A percentile compares a stretch with the other conserved stretches of the same genome.
Conservation (phyloP, 1,140 invertebrate species). For the Pseudachorutes palmiensis region DNA sequence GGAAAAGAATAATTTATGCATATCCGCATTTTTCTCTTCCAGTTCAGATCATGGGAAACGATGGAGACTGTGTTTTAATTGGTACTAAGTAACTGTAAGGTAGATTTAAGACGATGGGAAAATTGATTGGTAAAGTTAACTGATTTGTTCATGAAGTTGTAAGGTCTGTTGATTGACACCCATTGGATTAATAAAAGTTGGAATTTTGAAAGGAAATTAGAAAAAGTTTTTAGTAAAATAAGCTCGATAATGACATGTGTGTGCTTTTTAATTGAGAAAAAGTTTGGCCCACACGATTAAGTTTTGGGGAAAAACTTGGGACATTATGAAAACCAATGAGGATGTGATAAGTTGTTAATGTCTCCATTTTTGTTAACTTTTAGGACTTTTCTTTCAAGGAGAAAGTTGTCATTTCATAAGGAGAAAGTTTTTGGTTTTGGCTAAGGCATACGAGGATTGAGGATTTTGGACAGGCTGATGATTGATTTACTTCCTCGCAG, state of each 20-base stretch:
- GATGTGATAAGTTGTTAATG: conserved; percentile 10
- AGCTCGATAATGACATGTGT: no score
- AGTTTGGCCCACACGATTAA: neutral
- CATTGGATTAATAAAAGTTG: neutral
- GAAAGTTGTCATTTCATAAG: conserved; percentile 12
- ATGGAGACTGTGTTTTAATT: no score
- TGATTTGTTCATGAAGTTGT: no score
- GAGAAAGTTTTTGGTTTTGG: neutral
- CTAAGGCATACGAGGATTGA: no score
- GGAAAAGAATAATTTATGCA: no score
- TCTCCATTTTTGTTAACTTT: neutral
- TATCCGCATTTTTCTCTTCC: no score
- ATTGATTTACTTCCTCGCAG: conserved; percentile 29
- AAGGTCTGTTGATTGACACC: no score
- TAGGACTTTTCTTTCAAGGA: neutral
- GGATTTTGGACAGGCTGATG: conserved; percentile 25
- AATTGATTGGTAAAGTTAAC: no score
- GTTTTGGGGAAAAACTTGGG: neutral
- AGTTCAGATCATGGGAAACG: no score
- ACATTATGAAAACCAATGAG: neutral
- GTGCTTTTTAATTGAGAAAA: neutral
- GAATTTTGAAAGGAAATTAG: neutral
- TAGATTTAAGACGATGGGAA: no score
- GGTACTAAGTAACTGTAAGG: no score
- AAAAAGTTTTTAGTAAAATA: no score